Percentiles rank a stretch among this genome's conserved stretches.
phyloP scores from a whole-genome alignment of 2,113 vertebrate genomes.

The Cichladusa arquata region DNA sequence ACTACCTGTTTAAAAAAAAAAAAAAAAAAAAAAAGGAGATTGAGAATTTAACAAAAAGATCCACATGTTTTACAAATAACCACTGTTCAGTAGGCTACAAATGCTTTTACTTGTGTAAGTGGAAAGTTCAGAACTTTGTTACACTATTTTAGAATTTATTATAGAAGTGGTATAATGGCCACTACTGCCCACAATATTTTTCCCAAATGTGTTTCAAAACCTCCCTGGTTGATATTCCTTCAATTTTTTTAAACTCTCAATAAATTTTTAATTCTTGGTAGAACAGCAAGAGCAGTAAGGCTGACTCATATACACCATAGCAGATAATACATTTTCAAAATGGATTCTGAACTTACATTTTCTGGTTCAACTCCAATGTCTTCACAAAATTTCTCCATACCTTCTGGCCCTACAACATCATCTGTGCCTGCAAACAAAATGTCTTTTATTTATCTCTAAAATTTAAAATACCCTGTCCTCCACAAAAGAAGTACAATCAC shows the following conservation, averaged over 20 bases:
- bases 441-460: neutral
- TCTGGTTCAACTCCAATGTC: slow-evolving; percentile 99
- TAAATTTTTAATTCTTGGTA: neutral
- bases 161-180: neutral
- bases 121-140: neutral
- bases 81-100: neutral
- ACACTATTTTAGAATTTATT: neutral
- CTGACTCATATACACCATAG: neutral
- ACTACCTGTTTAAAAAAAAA: slow-evolving; percentile 83
- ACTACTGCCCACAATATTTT: too few species aligned
- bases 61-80: neutral
- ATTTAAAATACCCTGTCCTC: neutral
- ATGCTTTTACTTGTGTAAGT: neutral
- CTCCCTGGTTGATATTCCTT: neutral
- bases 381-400: slow-evolving; percentile 99
- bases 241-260: neutral
- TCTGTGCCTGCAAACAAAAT: slow-evolving; percentile 82
- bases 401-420: slow-evolving; percentile 94
- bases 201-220: neutral
- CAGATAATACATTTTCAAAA: neutral
- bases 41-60: neutral
- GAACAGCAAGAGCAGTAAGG: neutral
- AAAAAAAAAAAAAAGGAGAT: neutral
- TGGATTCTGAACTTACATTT: slow-evolving; percentile 82
- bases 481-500: neutral